phyloP scores from a whole-genome alignment of 2,797 vertebrate genomes.

The Alcedo quadribrachys region DNA sequence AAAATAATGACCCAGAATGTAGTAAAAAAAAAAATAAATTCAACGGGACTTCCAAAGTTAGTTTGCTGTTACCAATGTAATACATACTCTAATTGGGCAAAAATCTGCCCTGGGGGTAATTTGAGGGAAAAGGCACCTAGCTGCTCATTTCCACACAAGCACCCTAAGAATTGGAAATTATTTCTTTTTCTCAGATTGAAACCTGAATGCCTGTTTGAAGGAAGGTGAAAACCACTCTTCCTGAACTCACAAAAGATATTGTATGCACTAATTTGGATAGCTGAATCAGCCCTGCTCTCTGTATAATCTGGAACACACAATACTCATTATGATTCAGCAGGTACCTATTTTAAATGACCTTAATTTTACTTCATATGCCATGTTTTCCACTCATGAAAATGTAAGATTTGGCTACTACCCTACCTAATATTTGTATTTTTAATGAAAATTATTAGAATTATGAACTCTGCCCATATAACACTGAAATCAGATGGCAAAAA shows the following conservation, averaged over 20 bases:
- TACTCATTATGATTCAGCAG: neutral
- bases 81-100: neutral
- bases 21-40: neutral
- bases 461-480: neutral
- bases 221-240: neutral
- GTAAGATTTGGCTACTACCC: neutral
- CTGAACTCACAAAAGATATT: neutral
- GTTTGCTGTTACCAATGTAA: neutral
- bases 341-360: neutral
- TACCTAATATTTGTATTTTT: neutral
- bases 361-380: neutral
- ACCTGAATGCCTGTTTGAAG: neutral
- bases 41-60: neutral
- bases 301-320: neutral
- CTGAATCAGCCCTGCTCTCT: neutral
- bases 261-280: neutral
- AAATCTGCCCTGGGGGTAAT: neutral
- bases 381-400: neutral
- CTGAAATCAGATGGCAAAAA: neutral
- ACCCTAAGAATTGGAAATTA: neutral
- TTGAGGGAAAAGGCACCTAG: neutral
- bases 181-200: neutral
- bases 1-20: neutral
- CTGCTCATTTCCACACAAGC: neutral
- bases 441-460: neutral